Percentiles rank a stretch among this genome's conserved stretches.
These are phyloP conservation scores for Bubo blakistoni DNA, from an alignment of 2,113 vertebrate genomes.

Conservation along the genomic window DNA sequence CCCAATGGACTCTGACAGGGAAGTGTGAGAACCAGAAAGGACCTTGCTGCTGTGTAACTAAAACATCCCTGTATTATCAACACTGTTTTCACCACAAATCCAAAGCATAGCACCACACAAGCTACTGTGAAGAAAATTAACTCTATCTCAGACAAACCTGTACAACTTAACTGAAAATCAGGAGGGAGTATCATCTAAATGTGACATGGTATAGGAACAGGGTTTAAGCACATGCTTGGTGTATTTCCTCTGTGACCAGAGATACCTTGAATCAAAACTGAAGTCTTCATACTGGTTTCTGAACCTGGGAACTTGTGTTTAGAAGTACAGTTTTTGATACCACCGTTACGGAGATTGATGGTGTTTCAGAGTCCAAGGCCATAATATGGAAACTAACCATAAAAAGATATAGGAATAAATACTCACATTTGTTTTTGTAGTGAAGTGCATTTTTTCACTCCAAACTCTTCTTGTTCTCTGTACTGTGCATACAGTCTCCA, in stretches of 20 bases:
- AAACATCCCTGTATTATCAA: neutral
- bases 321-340: neutral
- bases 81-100: neutral
- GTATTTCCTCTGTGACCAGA: neutral
- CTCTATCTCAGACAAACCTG: neutral
- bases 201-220: neutral
- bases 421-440: neutral
- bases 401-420: neutral
- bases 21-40: neutral
- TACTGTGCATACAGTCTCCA: neutral
- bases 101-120: neutral
- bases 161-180: neutral
- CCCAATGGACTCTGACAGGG: neutral
- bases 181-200: neutral
- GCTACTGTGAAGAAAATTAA: neutral
- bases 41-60: neutral
- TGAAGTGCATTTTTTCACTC: neutral
- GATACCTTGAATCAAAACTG: neutral
- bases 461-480: neutral
- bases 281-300: neutral
- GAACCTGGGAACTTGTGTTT: neutral
- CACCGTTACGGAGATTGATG: neutral
- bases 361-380: neutral
- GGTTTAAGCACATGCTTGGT: neutral
- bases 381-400: neutral